Evolutionary conservation across 2,113 vertebrate species (phyloP).

Genomic region (Pavo muticus): DNA sequence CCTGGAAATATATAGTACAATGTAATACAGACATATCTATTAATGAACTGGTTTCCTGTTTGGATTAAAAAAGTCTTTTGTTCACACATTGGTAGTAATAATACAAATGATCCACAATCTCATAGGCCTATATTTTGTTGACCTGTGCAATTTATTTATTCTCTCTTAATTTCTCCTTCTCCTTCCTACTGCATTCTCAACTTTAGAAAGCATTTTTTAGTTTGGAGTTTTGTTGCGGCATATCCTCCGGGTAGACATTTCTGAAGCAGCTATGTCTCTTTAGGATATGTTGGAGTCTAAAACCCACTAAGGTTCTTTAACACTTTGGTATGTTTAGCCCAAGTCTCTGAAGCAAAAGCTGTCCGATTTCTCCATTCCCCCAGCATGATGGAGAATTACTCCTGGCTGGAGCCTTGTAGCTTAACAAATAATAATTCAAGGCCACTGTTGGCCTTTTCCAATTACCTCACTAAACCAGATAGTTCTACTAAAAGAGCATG

Average conservation of each 20-base stretch:
- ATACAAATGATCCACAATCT: neutral
- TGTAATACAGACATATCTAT: neutral
- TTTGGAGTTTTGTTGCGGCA: neutral
- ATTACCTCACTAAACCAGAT: neutral
- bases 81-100: neutral
- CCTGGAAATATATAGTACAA: neutral
- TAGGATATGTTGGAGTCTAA: neutral
- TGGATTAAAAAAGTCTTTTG: neutral
- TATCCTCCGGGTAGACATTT: neutral
- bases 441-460: slow-evolving; percentile 22
- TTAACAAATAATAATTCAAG: slow-evolving; percentile 54
- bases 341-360: slow-evolving; percentile 3
- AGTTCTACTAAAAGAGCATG: slow-evolving; percentile 44
- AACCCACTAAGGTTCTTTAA: neutral
- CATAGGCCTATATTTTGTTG: neutral
- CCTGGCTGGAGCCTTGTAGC: slow-evolving; percentile 14
- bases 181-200: neutral
- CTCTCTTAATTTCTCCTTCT: neutral
- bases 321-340: neutral
- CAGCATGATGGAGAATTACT: neutral
- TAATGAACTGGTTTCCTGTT: neutral
- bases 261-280: neutral
- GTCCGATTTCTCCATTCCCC: neutral
- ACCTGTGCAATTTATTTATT: neutral
- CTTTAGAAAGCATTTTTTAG: neutral